Conservation (phyloP, 2,797 vertebrate species). For the Anisognathus igniventris region DNA sequence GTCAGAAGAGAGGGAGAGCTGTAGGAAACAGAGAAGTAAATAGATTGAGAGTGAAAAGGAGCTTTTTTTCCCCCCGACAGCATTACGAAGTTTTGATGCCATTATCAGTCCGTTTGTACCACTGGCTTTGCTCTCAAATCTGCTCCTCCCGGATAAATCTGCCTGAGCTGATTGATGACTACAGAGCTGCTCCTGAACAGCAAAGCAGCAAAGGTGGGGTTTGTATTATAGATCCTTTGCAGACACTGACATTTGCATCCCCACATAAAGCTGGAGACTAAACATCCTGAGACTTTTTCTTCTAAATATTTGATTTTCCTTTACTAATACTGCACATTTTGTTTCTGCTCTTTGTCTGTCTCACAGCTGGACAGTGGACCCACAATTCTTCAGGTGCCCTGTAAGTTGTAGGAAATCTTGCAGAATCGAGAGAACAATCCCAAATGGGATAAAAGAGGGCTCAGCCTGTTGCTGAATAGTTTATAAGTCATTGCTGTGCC, state of each 20-base stretch:
- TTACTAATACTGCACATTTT: neutral
- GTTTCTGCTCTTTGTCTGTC: conserved; percentile 14
- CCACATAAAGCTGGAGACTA: neutral
- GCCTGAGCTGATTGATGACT: neutral
- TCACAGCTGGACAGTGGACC: neutral
- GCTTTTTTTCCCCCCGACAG: neutral
- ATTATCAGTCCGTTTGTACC: neutral
- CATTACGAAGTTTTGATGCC: neutral
- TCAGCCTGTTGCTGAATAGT: neutral
- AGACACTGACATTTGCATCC: neutral
- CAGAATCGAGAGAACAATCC: neutral
- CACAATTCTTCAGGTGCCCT: neutral
- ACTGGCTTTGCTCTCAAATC: neutral
- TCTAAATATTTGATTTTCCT: conserved; percentile 48
- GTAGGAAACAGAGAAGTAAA: neutral
- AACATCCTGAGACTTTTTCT: conserved; percentile 40
- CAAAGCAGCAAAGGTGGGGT: neutral
- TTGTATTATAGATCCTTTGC: neutral
- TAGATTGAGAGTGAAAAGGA: neutral
- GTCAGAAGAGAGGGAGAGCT: conserved; percentile 5
- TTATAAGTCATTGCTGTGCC: neutral
- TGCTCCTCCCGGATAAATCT: neutral
- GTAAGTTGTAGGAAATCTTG: neutral
- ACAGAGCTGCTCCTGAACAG: neutral
- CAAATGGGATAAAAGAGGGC: neutral